These are phyloP conservation scores for Antedon mediterranea DNA, from an alignment of 53 echinoderm and acorn worm genomes.

Conservation along the genomic window DNA sequence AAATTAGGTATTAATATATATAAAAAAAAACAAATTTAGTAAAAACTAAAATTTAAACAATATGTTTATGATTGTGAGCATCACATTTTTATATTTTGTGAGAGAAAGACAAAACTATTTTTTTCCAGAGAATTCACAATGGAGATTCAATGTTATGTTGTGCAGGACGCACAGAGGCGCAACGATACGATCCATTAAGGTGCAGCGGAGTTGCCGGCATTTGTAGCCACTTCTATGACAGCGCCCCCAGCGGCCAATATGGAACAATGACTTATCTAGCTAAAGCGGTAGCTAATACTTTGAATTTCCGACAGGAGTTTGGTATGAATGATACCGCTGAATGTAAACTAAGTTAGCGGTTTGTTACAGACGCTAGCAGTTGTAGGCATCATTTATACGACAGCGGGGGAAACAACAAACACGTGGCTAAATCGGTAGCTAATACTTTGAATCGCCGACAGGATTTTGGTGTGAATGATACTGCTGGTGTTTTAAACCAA, in stretches of 20 bases:
- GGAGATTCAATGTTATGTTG: conserved; percentile 89
- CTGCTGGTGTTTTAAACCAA: conserved; percentile 68
- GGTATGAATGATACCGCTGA: conserved; percentile 43
- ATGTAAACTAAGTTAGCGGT: conserved; percentile 64
- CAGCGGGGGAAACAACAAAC: not conserved
- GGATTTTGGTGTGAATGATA: too few relatives aligned
- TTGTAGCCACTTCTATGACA: conserved; percentile 92
- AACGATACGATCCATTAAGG: conserved; percentile 6
- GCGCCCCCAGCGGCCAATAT: conserved; percentile 89
- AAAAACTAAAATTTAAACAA: too few relatives aligned
- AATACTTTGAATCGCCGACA: too few relatives aligned
- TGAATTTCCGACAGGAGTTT: conserved; percentile 63
- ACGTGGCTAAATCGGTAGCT: not conserved
- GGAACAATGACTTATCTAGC: conserved; percentile 97
- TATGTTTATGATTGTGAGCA: too few relatives aligned
- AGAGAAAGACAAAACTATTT: too few relatives aligned
- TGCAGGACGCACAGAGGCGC: conserved; percentile 22
- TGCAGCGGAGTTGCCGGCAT: conserved; percentile 70
- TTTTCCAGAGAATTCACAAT: conserved; percentile 39
- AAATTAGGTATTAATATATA: too few relatives aligned
- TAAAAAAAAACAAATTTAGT: too few relatives aligned
- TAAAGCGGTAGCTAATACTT: conserved; percentile 41
- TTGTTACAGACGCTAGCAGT: too few relatives aligned
- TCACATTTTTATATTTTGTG: too few relatives aligned
- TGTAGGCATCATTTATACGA: not conserved